phyloP scores from a whole-genome alignment of 1,140 invertebrate species.

The Zaprionus capensis region DNA sequence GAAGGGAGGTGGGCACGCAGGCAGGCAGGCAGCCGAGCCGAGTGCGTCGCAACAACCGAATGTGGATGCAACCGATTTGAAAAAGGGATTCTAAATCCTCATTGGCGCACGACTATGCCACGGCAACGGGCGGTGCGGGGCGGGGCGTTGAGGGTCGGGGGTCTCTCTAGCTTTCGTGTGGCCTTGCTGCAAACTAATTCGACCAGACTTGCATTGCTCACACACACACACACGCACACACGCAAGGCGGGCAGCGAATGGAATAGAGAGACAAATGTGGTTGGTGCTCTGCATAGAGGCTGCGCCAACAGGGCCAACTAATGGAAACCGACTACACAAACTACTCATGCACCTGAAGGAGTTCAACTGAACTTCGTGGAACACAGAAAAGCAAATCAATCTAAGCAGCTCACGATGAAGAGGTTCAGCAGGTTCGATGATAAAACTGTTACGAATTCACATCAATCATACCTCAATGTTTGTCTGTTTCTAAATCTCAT shows the following conservation, averaged over 20 bases:
- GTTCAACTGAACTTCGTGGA: too few species aligned
- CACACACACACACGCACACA: constrained; percentile 22
- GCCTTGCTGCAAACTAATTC: constrained; percentile 50
- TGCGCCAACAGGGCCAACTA: background rate
- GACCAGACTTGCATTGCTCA: constrained; percentile 46
- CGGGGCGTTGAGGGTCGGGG: background rate
- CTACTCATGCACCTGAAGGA: background rate
- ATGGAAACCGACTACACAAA: background rate
- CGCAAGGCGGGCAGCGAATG: constrained; percentile 30
- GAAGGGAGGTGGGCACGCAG: too few species aligned
- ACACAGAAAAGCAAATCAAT: too few species aligned
- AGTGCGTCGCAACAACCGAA: constrained; percentile 48
- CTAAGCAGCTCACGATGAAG: too few species aligned
- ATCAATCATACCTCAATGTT: too few species aligned
- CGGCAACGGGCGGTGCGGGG: constrained; percentile 7
- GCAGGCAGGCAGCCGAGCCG: constrained; percentile 18
- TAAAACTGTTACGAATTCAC: too few species aligned
- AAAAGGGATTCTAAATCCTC: constrained; percentile 76
- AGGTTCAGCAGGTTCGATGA: too few species aligned
- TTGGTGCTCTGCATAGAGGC: constrained; percentile 25
- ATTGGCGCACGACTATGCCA: constrained; percentile 59
- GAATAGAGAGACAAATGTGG: constrained; percentile 42
- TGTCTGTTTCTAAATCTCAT: too few species aligned
- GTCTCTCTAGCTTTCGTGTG: constrained; percentile 35
- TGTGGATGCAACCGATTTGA: constrained; percentile 78